Base-by-base conservation (phyloP, 2,113 vertebrate genomes). In the Heliornis fulica region DNA sequence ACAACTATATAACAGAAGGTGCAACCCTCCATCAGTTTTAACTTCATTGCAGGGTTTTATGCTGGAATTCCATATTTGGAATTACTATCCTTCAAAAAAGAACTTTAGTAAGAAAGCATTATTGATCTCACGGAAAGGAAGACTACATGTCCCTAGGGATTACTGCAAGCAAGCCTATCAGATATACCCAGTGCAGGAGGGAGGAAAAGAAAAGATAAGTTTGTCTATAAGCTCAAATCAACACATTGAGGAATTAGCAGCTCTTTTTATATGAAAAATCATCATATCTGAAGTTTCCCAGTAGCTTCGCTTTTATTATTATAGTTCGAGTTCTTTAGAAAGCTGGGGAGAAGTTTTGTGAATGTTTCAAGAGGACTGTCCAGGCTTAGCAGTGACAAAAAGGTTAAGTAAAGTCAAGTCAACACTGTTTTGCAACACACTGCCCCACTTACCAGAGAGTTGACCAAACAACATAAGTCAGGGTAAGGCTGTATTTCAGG, bases 1-100 rank as follows among this genome's bases (percentile, higher is more conserved):
- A 83, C 32, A 11, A 51, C 53, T 87, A 6, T 45, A 22, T 80
- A 95, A 96, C 92, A 93, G 88, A 93, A 92, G 54, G 83, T 81
- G 45, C 45, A 93, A 88, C 66, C 34, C 12, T 77, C 66, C 77
- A 51, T 69, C 82, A 48, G 31, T 65, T 94, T 90, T 51, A 88
- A 90, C 90, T 88, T 86, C 83, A 70, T 54, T 92, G 65, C 36
- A 83, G 38, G 20, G 22, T 23, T 92, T 92, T 94, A 46, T 64
- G 77, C 46, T 46, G n/a, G 41, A 1, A 4, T 48, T 70, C 17
- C 41, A 38, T 29, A 66, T 66, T 83, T 88, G 76, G 43, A 78
- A 86, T 50, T 18, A 50, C 41, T 83, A 41, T 41, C 32, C 41
- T 74, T 93, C 53, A 75, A 90, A 84, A 94, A 83, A 93, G 36